Conservation (phyloP, 2,113 vertebrate species). For the Charadrius vociferus region DNA sequence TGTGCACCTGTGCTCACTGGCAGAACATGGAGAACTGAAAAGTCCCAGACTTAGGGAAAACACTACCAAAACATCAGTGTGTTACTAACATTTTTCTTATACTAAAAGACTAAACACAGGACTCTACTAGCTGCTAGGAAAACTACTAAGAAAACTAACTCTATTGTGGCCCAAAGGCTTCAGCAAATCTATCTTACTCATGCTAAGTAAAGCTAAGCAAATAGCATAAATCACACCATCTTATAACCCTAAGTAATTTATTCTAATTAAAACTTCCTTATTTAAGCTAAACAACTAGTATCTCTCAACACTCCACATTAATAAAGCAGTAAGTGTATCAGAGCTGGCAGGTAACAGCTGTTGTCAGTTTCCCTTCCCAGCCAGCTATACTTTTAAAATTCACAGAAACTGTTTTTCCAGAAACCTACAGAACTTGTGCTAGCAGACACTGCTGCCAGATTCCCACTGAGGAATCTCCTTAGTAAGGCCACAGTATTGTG, state of each 20-base stretch:
- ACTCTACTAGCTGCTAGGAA: neutral
- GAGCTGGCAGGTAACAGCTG: neutral
- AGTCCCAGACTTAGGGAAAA: neutral
- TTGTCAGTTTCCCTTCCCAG: neutral
- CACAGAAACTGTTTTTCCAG: neutral
- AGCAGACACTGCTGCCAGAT: neutral
- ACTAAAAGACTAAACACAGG: neutral
- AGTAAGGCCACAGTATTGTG: neutral
- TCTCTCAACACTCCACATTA: neutral
- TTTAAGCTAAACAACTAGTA: neutral
- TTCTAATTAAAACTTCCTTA: neutral
- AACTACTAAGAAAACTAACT: neutral
- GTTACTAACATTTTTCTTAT: neutral
- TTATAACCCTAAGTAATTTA: neutral
- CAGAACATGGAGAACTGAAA: neutral
- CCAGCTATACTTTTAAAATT: neutral
- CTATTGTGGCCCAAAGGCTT: neutral
- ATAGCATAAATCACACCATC: neutral
- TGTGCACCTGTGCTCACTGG: neutral
- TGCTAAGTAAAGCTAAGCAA: neutral
- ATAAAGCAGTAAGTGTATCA: neutral
- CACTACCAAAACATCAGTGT: neutral
- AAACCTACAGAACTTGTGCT: neutral
- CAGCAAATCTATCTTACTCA: neutral
- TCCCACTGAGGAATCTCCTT: neutral